These are phyloP conservation scores for Drosophila pseudotalamancana DNA, from an alignment of 2,888 invertebrate species.

Conservation along the genomic window DNA sequence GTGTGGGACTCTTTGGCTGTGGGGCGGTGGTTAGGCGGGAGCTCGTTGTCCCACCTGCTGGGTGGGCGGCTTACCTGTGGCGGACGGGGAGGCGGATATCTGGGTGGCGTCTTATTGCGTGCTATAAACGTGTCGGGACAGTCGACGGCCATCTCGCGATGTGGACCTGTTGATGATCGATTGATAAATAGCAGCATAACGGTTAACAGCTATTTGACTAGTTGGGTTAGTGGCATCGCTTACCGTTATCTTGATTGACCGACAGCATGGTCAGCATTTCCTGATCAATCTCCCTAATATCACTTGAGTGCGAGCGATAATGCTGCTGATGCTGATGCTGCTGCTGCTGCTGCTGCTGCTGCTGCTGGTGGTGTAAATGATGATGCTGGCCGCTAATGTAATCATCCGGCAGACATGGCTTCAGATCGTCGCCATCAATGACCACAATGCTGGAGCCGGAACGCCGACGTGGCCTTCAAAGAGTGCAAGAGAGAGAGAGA, in stretches of 20 bases:
- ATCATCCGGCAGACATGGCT: constrained; percentile 87
- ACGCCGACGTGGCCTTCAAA: constrained; percentile 90
- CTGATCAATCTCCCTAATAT: constrained; percentile 85
- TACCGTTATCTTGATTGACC: constrained; percentile 87
- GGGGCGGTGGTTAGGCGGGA: background rate
- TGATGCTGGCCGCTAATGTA: constrained; percentile 84
- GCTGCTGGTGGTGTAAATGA: constrained; percentile 63
- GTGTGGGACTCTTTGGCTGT: constrained; percentile 3
- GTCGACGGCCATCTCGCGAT: constrained; percentile 99
- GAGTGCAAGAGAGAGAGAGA: background rate
- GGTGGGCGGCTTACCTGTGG: constrained; percentile 85
- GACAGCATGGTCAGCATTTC: constrained; percentile 92
- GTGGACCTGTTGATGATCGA: constrained; percentile 87
- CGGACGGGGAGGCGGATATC: constrained; percentile 93
- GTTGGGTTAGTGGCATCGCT: constrained; percentile 43
- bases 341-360: constrained; percentile 37
- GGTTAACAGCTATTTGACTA: background rate
- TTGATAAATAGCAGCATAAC: background rate
- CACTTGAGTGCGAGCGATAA: constrained; percentile 85
- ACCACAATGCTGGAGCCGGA: constrained; percentile 93
- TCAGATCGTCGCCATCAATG: constrained; percentile 88
- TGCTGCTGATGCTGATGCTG: constrained; percentile 74
- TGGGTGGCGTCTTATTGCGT: constrained; percentile 94
- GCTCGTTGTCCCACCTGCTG: too few relatives aligned
- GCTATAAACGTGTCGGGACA: constrained; percentile 97